Conservation (phyloP, 2,113 vertebrate species). For the Elachura formosa region DNA sequence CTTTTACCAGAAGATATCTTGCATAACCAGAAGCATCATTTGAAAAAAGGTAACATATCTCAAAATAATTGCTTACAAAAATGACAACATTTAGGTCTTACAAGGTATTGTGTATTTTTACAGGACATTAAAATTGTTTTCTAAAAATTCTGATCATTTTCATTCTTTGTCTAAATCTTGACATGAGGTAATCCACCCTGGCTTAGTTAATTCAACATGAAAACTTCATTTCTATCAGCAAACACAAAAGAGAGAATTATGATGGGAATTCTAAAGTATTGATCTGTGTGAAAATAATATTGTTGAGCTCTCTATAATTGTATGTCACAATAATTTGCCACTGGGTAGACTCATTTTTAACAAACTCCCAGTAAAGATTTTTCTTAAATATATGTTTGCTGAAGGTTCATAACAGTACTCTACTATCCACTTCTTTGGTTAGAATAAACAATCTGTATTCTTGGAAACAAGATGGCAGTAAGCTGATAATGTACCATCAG, state of each 20-base stretch:
- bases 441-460: not conserved
- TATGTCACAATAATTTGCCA: not conserved
- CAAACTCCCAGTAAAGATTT: not conserved
- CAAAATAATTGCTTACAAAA: not conserved
- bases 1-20: not conserved
- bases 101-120: not conserved
- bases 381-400: not conserved
- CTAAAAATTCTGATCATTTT: not conserved
- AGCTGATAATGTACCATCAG: not conserved
- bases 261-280: not conserved
- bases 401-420: not conserved
- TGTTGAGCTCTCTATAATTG: not conserved
- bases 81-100: not conserved
- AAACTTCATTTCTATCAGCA: constrained; percentile 6
- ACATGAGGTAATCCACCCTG: not conserved
- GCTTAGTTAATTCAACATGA: constrained; percentile 8
- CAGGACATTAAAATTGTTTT: not conserved
- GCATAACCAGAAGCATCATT: not conserved
- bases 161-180: not conserved
- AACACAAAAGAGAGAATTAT: not conserved
- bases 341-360: not conserved
- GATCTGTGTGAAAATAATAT: constrained; percentile 17
- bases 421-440: not conserved
- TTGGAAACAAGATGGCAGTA: not conserved
- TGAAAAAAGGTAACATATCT: not conserved